Percentiles rank a stretch among this genome's conserved stretches.
Evolutionary conservation across 2,888 invertebrate species (phyloP).

Genomic region (Sarcophaga carnaria): DNA sequence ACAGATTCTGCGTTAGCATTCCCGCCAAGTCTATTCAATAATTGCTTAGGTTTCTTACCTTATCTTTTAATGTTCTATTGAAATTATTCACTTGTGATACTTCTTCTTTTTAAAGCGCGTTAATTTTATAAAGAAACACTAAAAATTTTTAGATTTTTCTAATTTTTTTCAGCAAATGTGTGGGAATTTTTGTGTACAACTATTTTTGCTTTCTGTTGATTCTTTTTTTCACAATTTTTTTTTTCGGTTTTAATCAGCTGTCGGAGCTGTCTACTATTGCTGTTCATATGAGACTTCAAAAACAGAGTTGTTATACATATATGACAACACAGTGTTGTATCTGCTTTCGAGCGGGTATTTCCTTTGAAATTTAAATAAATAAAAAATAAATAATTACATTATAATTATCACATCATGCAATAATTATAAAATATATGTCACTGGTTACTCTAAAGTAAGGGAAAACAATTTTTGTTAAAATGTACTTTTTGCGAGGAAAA

Average conservation of each 20-base stretch:
- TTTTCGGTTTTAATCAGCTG: slow-evolving; percentile 35
- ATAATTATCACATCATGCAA: background rate
- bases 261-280: background rate
- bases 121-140: slow-evolving; percentile 2
- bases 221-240: slow-evolving; percentile 21
- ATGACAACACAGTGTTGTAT: slow-evolving; percentile 6
- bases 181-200: slow-evolving; percentile 66
- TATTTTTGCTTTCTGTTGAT: slow-evolving; percentile 37
- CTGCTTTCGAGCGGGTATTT: background rate
- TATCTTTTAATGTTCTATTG: background rate
- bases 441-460: too few species aligned
- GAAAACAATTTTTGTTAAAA: too few species aligned
- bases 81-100: slow-evolving; percentile 2
- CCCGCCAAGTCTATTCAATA: slow-evolving; percentile 25
- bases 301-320: background rate
- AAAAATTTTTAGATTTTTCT: slow-evolving; percentile 23
- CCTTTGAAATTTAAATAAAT: background rate
- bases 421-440: too few species aligned
- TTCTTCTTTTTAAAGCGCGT: background rate
- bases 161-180: slow-evolving; percentile 37
- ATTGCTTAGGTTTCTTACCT: background rate
- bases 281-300: background rate
- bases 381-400: background rate
- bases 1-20: slow-evolving; percentile 1
- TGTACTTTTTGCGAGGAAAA: too few species aligned